Evolutionary conservation across 2,888 invertebrate genomes (phyloP), one percentile per base, ranked within the genome.

Genomic region (Meganola albula): DNA sequence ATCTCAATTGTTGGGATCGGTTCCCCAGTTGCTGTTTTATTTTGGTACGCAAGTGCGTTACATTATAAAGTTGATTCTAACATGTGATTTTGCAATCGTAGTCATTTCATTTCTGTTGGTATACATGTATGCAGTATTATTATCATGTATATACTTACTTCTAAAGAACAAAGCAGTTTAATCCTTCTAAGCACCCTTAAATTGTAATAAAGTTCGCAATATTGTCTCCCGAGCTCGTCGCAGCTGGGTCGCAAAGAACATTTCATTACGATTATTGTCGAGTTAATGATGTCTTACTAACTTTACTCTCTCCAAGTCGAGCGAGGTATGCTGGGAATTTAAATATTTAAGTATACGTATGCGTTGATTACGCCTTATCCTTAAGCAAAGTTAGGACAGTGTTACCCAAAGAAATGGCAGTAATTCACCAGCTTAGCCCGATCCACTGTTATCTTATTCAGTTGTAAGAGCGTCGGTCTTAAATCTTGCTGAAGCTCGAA

Each of bases 201-300:
- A 69, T 66, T 60, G 60, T 59, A 60, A 72, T 71, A 66, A 73
- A 72, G 57, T 63, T 61, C 43, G 63, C 58, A 59, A 69, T 66
- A 65, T 62, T 63, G 62, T 66, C 63, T 68, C 50, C 47, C 44
- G 48, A 45, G 41, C 48, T 25, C 48, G 47, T 56, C 58, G 58
- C 64, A 61, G 70, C 62, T 64, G 66, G 66, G 68, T 63, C 61
- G 58, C 63, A 60, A 44, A 56, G 63, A 65, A 58, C 68, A 63
- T 77, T 78, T 74, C 69, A 74, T 77, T 74, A 76, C 65, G 61
- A 75, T 75, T 72, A 75, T 64, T 68, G 61, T 61, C 57, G 57
- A 71, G 64, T 75, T 76, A 76, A 76, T 74, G 69, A 75, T 66
- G 69, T 65, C 71, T 65, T 68, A 65, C 66, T 65, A 69, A 74